These are phyloP conservation scores for Otus scops DNA, from an alignment of 2,797 vertebrate genomes.

Conservation along the genomic window DNA sequence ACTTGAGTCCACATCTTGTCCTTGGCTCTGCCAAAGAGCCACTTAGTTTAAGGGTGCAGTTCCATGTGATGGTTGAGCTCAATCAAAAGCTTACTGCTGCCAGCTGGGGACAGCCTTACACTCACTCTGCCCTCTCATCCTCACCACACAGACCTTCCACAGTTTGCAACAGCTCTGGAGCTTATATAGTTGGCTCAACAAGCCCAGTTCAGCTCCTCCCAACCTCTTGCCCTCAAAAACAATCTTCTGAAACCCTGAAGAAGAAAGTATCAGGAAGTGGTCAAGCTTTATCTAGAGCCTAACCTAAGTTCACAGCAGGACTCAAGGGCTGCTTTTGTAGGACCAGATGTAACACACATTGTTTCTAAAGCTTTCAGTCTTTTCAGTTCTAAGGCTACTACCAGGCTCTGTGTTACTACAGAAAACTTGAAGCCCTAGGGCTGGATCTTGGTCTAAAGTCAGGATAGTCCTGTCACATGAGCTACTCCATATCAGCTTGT, in stretches of 20 bases:
- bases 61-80: not conserved
- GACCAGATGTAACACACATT: not conserved
- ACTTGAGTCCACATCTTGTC: not conserved
- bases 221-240: not conserved
- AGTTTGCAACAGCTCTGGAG: not conserved
- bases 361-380: not conserved
- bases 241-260: not conserved
- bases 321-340: not conserved
- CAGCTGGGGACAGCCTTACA: not conserved
- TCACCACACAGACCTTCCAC: not conserved
- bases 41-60: not conserved
- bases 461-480: not conserved
- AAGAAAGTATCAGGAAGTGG: not conserved
- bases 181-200: not conserved
- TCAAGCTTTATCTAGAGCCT: not conserved
- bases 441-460: not conserved
- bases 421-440: not conserved
- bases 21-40: not conserved
- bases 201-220: not conserved
- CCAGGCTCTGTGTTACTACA: not conserved
- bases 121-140: not conserved
- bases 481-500: not conserved
- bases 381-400: not conserved
- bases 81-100: not conserved
- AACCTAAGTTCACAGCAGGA: not conserved